These are phyloP conservation scores for Deilephila porcellus DNA, from an alignment of 2,888 invertebrate species.

Conservation along the genomic window DNA sequence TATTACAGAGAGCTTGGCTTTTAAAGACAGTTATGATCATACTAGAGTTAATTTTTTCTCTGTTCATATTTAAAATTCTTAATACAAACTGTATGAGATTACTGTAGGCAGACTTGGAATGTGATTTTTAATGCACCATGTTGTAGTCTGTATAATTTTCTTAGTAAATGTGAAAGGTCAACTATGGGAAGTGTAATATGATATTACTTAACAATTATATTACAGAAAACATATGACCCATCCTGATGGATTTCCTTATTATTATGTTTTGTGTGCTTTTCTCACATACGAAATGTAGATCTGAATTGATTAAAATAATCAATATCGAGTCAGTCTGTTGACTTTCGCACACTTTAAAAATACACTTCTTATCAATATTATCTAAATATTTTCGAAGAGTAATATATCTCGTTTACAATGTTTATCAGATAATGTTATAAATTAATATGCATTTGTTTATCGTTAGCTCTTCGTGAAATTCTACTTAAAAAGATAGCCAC, in stretches of 20 bases:
- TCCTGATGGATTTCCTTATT: neutral
- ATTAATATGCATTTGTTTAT: constrained; percentile 27
- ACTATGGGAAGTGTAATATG: too few relatives aligned
- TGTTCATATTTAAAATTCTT: too few relatives aligned
- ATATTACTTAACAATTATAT: too few relatives aligned
- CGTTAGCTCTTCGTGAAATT: constrained; percentile 10
- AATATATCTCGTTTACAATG: constrained; percentile 14
- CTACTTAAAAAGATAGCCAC: constrained; percentile 19
- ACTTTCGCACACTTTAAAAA: neutral
- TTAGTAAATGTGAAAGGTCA: too few relatives aligned
- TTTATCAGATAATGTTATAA: constrained; percentile 9
- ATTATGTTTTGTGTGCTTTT: neutral
- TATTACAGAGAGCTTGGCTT: too few relatives aligned
- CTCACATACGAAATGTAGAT: neutral
- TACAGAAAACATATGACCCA: neutral
- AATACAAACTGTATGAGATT: too few relatives aligned
- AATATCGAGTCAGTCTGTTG: neutral
- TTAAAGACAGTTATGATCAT: too few relatives aligned
- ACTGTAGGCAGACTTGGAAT: too few relatives aligned
- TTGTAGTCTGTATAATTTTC: too few relatives aligned
- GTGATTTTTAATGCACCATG: too few relatives aligned
- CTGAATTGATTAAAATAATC: neutral
- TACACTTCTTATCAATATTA: neutral
- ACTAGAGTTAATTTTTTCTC: too few relatives aligned
- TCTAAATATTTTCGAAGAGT: constrained; percentile 3